Evolutionary conservation across 2,888 invertebrate species (phyloP).

Genomic region (Dryococelus australis): DNA sequence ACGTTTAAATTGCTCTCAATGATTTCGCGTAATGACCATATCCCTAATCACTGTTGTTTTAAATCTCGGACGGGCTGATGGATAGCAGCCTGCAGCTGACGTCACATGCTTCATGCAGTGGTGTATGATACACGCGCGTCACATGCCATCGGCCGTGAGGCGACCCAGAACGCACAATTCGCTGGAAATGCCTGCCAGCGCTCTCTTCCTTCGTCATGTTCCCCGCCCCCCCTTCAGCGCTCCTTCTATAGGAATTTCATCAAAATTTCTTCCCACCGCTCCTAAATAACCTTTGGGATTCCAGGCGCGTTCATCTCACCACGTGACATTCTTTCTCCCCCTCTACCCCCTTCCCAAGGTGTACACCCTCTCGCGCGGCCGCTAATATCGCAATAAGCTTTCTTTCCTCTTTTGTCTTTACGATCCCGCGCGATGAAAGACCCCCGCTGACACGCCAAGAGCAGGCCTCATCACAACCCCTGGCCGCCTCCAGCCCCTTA

Average conservation of each 20-base stretch:
- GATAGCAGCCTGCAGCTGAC: too few species aligned
- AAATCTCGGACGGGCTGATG: too few species aligned
- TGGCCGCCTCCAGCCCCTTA: background rate
- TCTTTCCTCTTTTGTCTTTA: background rate
- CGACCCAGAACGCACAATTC: too few species aligned
- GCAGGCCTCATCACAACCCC: background rate
- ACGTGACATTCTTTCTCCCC: background rate
- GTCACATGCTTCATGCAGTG: too few species aligned
- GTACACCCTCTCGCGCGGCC: background rate
- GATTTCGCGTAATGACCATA: too few species aligned
- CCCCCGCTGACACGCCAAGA: background rate
- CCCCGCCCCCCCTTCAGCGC: background rate
- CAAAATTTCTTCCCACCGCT: slow-evolving; percentile 11
- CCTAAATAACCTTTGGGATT: slow-evolving; percentile 11
- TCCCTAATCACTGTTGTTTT: too few species aligned
- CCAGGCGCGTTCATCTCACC: slow-evolving; percentile 4
- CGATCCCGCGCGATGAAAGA: background rate
- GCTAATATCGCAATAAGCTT: slow-evolving; percentile 8
- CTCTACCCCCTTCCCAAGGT: background rate
- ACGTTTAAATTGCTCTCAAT: too few species aligned
- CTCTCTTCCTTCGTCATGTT: background rate
- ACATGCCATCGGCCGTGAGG: too few species aligned
- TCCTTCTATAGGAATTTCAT: background rate
- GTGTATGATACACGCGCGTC: too few species aligned
- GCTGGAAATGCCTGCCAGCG: background rate